phyloP scores from a whole-genome alignment of 1,140 invertebrate species.

The Drosophila persimilis region DNA sequence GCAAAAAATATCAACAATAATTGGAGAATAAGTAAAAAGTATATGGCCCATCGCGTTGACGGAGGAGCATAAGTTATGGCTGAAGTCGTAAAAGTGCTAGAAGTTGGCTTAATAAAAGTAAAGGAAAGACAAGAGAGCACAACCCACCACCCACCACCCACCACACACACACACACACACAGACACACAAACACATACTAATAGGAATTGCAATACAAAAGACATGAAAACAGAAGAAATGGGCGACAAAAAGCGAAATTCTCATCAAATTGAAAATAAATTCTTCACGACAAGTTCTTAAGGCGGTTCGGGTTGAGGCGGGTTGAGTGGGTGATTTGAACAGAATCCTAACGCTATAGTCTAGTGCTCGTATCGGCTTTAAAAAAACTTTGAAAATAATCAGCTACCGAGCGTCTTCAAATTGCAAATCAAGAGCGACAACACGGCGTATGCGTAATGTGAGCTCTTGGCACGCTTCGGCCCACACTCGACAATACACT shows the following conservation, averaged over 20 bases:
- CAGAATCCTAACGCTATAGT: neutral
- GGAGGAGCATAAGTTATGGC: slow-evolving; percentile 16
- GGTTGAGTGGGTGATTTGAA: no score
- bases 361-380: slow-evolving; percentile 44
- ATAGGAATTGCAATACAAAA: slow-evolving; percentile 33
- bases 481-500: neutral
- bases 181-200: neutral
- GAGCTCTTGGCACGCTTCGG: slow-evolving; percentile 32
- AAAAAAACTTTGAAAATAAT: slow-evolving; percentile 63
- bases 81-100: slow-evolving; percentile 14
- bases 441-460: slow-evolving; percentile 67
- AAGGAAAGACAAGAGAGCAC: slow-evolving; percentile 8
- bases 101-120: slow-evolving; percentile 26
- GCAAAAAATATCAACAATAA: slow-evolving; percentile 33
- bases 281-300: slow-evolving; percentile 46
- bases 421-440: slow-evolving; percentile 35
- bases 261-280: slow-evolving; percentile 64
- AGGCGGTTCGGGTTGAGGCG: neutral
- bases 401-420: slow-evolving; percentile 9
- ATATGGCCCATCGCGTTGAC: slow-evolving; percentile 4
- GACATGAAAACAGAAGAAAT: slow-evolving; percentile 44
- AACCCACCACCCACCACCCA: no score
- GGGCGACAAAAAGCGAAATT: slow-evolving; percentile 35
- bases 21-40: slow-evolving; percentile 27
- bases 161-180: slow-evolving; percentile 1